These are phyloP conservation scores for Thryonomys swinderianus DNA, from an alignment of 2,113 vertebrate species.

Conservation along the genomic window DNA sequence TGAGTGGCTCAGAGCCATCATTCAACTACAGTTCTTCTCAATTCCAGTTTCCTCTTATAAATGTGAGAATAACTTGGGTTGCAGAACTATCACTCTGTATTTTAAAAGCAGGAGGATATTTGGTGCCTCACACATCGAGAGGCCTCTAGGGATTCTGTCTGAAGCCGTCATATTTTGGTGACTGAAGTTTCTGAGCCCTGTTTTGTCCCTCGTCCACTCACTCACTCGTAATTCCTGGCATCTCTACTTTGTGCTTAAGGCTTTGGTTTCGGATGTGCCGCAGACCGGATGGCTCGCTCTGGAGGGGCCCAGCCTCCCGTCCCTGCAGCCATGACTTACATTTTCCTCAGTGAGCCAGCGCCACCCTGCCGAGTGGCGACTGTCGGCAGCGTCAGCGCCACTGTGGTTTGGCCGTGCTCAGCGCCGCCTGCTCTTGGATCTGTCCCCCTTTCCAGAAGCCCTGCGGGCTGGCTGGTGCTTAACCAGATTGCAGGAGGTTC, in stretches of 20 bases:
- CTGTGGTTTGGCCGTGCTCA: slow-evolving; percentile 70
- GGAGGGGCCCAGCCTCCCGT: rapidly evolving
- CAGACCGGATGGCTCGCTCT: neutral
- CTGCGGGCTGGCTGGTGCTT: slow-evolving; percentile 60
- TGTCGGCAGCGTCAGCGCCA: neutral
- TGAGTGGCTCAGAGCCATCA: neutral
- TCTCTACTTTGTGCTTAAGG: neutral
- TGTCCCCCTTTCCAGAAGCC: slow-evolving; percentile 72
- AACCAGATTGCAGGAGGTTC: slow-evolving; percentile 68
- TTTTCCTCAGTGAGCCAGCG: neutral
- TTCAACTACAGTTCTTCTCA: neutral
- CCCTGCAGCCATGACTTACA: neutral
- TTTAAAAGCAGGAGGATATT: neutral
- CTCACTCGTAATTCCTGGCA: neutral
- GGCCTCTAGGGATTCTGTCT: neutral
- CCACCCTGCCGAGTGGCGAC: neutral
- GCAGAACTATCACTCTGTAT: neutral
- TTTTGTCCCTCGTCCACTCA: neutral
- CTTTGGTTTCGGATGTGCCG: neutral
- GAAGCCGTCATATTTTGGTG: neutral
- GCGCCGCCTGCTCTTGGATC: slow-evolving; percentile 1
- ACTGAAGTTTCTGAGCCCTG: neutral
- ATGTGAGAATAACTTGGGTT: neutral
- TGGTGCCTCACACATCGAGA: neutral
- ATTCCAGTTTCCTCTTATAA: neutral